These are phyloP conservation scores for Trachurus trachurus DNA, from an alignment of 2,797 vertebrate genomes.

Conservation along the genomic window DNA sequence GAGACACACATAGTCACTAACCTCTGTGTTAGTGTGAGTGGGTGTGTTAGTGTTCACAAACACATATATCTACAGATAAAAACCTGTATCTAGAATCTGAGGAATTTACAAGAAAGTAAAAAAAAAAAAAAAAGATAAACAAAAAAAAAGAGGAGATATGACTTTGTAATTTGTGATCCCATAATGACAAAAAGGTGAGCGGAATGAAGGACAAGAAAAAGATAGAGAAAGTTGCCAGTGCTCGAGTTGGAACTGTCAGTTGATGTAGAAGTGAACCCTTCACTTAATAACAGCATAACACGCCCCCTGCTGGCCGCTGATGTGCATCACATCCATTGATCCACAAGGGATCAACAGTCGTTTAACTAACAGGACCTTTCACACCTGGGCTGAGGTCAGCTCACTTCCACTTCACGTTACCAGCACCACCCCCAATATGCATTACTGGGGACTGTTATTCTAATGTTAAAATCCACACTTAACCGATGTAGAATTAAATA, in stretches of 20 bases:
- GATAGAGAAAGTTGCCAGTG: conserved; percentile 48
- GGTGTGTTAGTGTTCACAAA: conserved; percentile 25
- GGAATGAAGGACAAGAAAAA: conserved; percentile 7
- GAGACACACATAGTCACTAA: conserved; percentile 71
- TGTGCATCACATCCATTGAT: conserved; percentile 52
- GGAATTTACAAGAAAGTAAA: neutral
- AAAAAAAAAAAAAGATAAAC: neutral
- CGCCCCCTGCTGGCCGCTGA: conserved; percentile 76
- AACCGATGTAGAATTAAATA: neutral
- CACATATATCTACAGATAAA: conserved; percentile 25
- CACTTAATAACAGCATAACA: conserved; percentile 59
- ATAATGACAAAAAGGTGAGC: conserved; percentile 3
- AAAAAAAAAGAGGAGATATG: neutral
- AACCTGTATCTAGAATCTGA: too few species aligned
- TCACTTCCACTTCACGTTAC: neutral
- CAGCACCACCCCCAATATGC: neutral
- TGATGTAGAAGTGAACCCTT: neutral
- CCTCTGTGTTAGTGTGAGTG: conserved; percentile 39
- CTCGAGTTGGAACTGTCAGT: conserved; percentile 14
- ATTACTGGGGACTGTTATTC: neutral
- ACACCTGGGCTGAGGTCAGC: conserved; percentile 33
- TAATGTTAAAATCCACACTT: neutral
- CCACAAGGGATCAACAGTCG: conserved; percentile 34
- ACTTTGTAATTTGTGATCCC: neutral
- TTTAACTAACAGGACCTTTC: conserved; percentile 44